Conservation (phyloP, 2,888 invertebrate species). For the Eupithecia abbreviata region DNA sequence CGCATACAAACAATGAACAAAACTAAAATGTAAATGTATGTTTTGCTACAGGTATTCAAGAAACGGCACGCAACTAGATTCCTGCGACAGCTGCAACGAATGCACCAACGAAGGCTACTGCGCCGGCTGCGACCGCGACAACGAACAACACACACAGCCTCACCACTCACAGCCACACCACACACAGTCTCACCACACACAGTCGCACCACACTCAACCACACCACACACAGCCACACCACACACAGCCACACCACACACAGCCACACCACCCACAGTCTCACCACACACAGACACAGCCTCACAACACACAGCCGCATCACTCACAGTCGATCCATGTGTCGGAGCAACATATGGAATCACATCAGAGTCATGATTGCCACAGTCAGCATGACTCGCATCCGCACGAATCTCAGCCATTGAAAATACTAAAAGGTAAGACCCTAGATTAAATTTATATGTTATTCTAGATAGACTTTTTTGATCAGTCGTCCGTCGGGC, state of each 20-base stretch:
- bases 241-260: conserved; percentile 16
- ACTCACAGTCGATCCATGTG: conserved; percentile 12
- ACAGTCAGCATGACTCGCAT: background rate
- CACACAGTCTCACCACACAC: conserved; percentile 8
- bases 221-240: conserved; percentile 3
- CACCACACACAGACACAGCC: conserved; percentile 7
- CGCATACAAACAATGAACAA: too few relatives aligned
- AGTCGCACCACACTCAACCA: conserved; percentile 3
- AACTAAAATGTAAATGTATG: too few relatives aligned
- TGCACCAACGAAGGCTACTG: conserved; percentile 25
- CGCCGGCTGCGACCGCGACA: conserved; percentile 30
- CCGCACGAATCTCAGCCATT: conserved; percentile 46
- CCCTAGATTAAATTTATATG: background rate
- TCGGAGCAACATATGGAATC: conserved; percentile 1
- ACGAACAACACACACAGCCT: conserved; percentile 9
- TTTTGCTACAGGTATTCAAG: conserved; percentile 14
- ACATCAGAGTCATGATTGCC: background rate
- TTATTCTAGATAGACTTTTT: background rate
- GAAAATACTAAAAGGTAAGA: conserved; percentile 61
- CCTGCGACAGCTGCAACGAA: conserved; percentile 36
- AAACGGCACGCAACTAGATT: conserved; percentile 42
- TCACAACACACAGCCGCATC: conserved; percentile 10
- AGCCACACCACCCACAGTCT: background rate
- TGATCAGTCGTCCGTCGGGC: background rate
- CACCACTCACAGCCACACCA: conserved; percentile 6